Evolutionary conservation across 2,888 invertebrate genomes (phyloP), one percentile per base, ranked within the genome.

Genomic region (Leucophenga maculata): DNA sequence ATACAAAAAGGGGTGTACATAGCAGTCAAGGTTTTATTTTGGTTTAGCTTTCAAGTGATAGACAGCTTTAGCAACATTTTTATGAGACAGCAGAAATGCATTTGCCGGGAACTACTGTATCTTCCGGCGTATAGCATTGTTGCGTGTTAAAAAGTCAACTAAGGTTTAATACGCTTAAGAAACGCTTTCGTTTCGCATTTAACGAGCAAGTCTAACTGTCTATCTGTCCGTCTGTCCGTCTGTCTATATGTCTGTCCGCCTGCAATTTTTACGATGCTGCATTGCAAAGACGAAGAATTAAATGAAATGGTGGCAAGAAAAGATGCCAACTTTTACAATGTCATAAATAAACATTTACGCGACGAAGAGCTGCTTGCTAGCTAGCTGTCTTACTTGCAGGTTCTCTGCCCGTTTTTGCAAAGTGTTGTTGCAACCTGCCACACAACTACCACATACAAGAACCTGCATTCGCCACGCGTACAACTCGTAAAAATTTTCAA

Each of bases 271-370:
- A 59, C 59, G 59, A 59, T 32, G 59, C 26, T 55, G 55, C 55
- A 26, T 26, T 55, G 39, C 39, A 6, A 18, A 50, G 50, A 16
- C 32, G 16, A 31, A 39, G 8, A 59, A 64, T 48, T 39, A 46
- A 46, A 64, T 64, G 62, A 64, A 64, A 64, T 26, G 48, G 11
- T 39, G 39, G 11, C 11, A 8, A 39, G 39, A 39, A 39, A 39
- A 64, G 62, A 46, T 48, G 62, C 62, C 48, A 48, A 64, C 46
- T 64, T 64, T 64, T 64, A 64, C 62, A 64, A 64, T 64, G 62
- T 64, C 62, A 64, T 64, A 64, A 64, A 64, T 64, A 64, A 64
- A 64, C 62, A 64, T 64, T 64, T 64, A 64, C 62, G 46, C 48
- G 48, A 22, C 22, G 62, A n/a, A n/a, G n/a, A 16, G 39, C n/a